A percentile compares a stretch with the other conserved stretches of the same genome.
These are phyloP conservation scores for Microctonus brassicae DNA, from an alignment of 2,888 invertebrate genomes.

Conservation along the genomic window DNA sequence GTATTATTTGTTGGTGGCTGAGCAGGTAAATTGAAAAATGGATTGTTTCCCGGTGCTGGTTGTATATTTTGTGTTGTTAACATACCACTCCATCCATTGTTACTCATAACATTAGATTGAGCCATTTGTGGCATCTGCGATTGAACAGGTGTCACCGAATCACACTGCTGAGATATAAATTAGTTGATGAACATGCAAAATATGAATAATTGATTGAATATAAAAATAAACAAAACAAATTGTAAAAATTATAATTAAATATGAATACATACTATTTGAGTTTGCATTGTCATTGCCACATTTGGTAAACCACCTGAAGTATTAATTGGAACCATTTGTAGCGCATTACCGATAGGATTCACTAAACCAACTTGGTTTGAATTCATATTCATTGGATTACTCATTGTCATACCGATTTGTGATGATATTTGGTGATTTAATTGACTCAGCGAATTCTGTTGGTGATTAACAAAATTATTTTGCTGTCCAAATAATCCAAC, in stretches of 20 bases:
- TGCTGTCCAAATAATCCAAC: conserved; percentile 53
- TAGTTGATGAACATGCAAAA: no score
- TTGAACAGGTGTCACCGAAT: conserved; percentile 42
- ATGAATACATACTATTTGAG: conserved; percentile 59
- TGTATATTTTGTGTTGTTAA: conserved; percentile 62
- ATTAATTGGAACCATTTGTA: conserved; percentile 56
- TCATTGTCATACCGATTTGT: conserved; percentile 56
- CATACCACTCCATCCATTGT: conserved; percentile 66
- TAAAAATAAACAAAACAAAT: conserved; percentile 9
- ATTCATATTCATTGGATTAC: conserved; percentile 36
- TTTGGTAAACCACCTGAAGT: conserved; percentile 58
- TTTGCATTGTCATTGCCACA: conserved; percentile 56
- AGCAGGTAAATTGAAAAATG: conserved; percentile 63
- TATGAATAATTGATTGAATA: background rate
- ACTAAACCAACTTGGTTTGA: conserved; percentile 44
- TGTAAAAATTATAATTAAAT: background rate
- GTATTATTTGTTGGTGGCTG: conserved; percentile 53
- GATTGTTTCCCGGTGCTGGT: conserved; percentile 67
- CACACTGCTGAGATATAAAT: conserved; percentile 28
- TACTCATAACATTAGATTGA: conserved; percentile 54
- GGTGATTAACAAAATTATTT: conserved; percentile 53
- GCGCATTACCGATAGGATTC: conserved; percentile 52
- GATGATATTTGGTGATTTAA: conserved; percentile 52
- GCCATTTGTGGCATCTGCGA: conserved; percentile 61
- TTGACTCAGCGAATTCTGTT: conserved; percentile 54